These are phyloP conservation scores for Melozone crissalis DNA, from an alignment of 2,113 vertebrate genomes.

Conservation along the genomic window DNA sequence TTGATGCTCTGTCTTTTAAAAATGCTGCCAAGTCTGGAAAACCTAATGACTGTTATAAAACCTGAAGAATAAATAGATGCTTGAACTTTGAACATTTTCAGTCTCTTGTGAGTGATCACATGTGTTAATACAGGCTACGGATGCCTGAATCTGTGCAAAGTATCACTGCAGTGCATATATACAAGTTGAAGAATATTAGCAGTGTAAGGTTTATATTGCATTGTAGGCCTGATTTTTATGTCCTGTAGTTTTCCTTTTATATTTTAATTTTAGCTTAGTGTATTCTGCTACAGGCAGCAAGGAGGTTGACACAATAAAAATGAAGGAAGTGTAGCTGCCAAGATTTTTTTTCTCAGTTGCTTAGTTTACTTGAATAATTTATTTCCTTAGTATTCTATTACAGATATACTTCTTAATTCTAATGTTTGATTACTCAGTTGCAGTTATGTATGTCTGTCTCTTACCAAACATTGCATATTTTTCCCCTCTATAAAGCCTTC, in stretches of 20 bases:
- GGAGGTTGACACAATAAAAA: background rate
- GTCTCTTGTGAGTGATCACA: background rate
- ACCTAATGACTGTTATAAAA: background rate
- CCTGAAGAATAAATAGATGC: background rate
- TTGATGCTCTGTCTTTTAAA: background rate
- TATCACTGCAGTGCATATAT: background rate
- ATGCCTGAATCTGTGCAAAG: background rate
- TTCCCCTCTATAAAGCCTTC: background rate
- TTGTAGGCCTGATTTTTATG: background rate
- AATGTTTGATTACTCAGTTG: background rate
- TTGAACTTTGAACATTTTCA: background rate
- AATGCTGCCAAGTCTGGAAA: background rate
- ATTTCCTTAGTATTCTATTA: background rate
- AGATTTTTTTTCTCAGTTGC: background rate
- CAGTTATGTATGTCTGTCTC: background rate
- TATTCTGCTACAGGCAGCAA: background rate
- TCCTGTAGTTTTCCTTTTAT: background rate
- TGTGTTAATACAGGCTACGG: background rate
- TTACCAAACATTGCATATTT: background rate
- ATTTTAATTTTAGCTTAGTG: background rate
- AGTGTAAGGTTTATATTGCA: background rate
- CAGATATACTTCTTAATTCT: background rate
- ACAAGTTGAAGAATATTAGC: background rate
- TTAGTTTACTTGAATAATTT: background rate
- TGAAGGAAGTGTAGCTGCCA: background rate